Percentiles rank a stretch among this genome's conserved stretches.
Evolutionary conservation across 1,140 invertebrate species (phyloP).

Genomic region (Octopus bimaculoides): DNA sequence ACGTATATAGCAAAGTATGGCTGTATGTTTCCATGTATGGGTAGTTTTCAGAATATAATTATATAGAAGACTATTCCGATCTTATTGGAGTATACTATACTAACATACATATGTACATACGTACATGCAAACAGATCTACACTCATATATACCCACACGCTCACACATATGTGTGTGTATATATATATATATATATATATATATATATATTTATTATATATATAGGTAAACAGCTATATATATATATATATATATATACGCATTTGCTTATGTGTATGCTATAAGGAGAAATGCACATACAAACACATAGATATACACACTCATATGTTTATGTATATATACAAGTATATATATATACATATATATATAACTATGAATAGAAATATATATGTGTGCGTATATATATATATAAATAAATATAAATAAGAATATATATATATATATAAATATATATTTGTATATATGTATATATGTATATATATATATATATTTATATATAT

Average conservation of each 20-base stretch:
- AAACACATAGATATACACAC: background rate
- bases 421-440: background rate
- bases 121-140: too few relatives aligned
- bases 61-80: too few relatives aligned
- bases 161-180: too few relatives aligned
- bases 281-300: background rate
- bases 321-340: background rate
- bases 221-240: background rate
- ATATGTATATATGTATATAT: conserved; percentile 2
- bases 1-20: too few relatives aligned
- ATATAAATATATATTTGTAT: background rate
- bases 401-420: conserved; percentile 13
- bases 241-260: conserved; percentile 1
- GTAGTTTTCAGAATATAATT: too few relatives aligned
- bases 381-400: conserved; percentile 9
- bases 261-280: background rate
- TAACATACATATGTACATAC: too few relatives aligned
- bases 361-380: background rate
- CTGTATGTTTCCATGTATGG: too few relatives aligned
- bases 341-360: background rate
- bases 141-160: too few relatives aligned
- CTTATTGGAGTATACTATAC: too few relatives aligned
- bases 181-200: too few relatives aligned
- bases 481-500: background rate
- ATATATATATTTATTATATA: too few relatives aligned